Conservation (phyloP, 2,113 vertebrate genomes). For the Macrotus californicus region DNA sequence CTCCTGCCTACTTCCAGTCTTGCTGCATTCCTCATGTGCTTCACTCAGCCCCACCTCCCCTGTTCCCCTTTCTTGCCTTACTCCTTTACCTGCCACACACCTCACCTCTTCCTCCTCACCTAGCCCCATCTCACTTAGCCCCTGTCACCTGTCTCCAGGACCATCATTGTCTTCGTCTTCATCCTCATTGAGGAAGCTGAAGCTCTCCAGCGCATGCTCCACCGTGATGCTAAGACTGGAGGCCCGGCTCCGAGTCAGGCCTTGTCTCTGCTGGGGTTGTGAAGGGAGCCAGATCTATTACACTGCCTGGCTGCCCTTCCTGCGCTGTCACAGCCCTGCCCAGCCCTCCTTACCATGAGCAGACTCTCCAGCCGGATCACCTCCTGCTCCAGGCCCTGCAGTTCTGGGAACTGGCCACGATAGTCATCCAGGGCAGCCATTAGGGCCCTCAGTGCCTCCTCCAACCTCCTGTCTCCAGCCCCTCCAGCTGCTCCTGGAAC, state of each 20-base stretch:
- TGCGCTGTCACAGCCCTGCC: not conserved
- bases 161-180: slow-evolving; percentile 86
- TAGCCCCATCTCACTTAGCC: slow-evolving; percentile 64
- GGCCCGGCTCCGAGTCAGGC: slow-evolving; percentile 85
- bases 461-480: slow-evolving; percentile 81
- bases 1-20: not conserved
- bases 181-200: slow-evolving; percentile 93
- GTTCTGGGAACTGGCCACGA: slow-evolving; percentile 93
- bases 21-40: slow-evolving; percentile 56
- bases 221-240: slow-evolving; percentile 94
- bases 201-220: slow-evolving; percentile 93
- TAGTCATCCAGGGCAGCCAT: slow-evolving; percentile 92
- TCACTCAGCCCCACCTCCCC: slow-evolving; percentile 31
- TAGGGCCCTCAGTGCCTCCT: slow-evolving; percentile 85
- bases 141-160: slow-evolving; percentile 71
- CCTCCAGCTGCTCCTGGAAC: slow-evolving; percentile 34
- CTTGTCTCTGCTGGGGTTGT: slow-evolving; percentile 81
- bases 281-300: not conserved
- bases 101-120: slow-evolving; percentile 65
- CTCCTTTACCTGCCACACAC: slow-evolving; percentile 64
- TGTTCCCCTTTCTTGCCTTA: not conserved
- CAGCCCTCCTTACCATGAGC: slow-evolving; percentile 85
- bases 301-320: not conserved
- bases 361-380: slow-evolving; percentile 88
- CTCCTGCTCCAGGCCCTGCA: slow-evolving; percentile 92